A percentile compares a stretch with the other conserved stretches of the same genome.
phyloP scores from a whole-genome alignment of 2,888 invertebrate genomes.

The Lacanobia oleracea region DNA sequence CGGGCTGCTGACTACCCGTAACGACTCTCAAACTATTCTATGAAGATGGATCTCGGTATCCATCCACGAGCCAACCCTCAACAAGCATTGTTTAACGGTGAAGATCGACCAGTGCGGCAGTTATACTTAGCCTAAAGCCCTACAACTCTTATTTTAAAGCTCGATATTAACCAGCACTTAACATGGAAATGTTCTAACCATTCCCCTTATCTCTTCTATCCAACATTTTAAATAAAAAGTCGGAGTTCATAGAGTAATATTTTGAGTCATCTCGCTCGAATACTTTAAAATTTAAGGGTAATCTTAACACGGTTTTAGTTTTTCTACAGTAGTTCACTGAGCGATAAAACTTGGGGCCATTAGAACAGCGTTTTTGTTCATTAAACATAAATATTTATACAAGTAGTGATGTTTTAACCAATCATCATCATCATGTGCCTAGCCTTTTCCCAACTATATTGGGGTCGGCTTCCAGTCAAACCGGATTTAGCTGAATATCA shows the following conservation, averaged over 20 bases:
- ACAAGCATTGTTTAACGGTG: not conserved
- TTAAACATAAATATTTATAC: not conserved
- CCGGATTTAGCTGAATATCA: no score
- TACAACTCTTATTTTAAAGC: not conserved
- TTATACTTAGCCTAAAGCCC: not conserved
- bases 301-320: constrained; percentile 52
- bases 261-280: constrained; percentile 37
- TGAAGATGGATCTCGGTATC: no score
- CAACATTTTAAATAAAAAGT: constrained; percentile 32
- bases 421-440: no score
- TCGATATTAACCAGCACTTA: not conserved
- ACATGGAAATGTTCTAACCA: not conserved
- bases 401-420: not conserved
- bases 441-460: no score
- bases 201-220: not conserved
- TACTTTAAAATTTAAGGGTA: constrained; percentile 53
- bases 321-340: constrained; percentile 49
- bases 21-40: no score
- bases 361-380: constrained; percentile 1
- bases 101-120: not conserved
- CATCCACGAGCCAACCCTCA: not conserved
- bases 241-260: constrained; percentile 30
- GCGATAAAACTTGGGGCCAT: constrained; percentile 51
- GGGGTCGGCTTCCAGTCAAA: no score
- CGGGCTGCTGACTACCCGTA: no score